Evolutionary conservation across 37 sponge, comb jelly and placozoan species (phyloP), one percentile per base, ranked within the genome.

Genomic region (Geodia barretti): DNA sequence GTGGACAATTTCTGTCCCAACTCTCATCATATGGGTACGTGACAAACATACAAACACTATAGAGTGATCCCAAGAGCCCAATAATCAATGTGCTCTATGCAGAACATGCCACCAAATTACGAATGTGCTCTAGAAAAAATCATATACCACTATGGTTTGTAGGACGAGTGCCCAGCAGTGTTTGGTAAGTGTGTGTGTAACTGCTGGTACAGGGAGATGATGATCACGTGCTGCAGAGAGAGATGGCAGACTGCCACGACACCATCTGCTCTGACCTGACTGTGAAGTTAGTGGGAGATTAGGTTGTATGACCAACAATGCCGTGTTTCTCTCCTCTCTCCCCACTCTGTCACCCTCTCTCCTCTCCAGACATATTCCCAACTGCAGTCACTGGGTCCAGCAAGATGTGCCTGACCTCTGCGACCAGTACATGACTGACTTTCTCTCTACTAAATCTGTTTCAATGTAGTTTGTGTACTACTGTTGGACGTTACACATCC

Each of bases 371-470:
- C 81, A 79, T 70, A 83, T 88, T 68, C 76, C 90, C 0, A 75
- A 84, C 81, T 88, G 92, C 62, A 83, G 92, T 37, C 92, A 92
- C 74, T 92, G 92, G 92, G 85, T 92, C 33, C 92, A 92, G 78
- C 85, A 88, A 60, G 92, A 92, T 74, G 60, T 32, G n/a, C 84
- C 88, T 1, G 92, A 79, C 61, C 35, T 43, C 4, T 88, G 83
- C 60, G 88, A 92, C 73, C 85, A 84, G 80, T 79, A 76, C 78
- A 92, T 92, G 66, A 80, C 78, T 28, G 83, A 86, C 39, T 91
- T 91, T 61, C 76, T 86, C n/a, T n/a, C n/a, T n/a, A n/a, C n/a
- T n/a, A n/a, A n/a, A n/a, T n/a, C n/a, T n/a, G n/a, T n/a, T n/a
- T n/a, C n/a, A n/a, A n/a, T n/a, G n/a, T n/a, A n/a, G n/a, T n/a